Base-by-base conservation (phyloP, 2,797 vertebrate genomes). In the Limnodromus scolopaceus region DNA sequence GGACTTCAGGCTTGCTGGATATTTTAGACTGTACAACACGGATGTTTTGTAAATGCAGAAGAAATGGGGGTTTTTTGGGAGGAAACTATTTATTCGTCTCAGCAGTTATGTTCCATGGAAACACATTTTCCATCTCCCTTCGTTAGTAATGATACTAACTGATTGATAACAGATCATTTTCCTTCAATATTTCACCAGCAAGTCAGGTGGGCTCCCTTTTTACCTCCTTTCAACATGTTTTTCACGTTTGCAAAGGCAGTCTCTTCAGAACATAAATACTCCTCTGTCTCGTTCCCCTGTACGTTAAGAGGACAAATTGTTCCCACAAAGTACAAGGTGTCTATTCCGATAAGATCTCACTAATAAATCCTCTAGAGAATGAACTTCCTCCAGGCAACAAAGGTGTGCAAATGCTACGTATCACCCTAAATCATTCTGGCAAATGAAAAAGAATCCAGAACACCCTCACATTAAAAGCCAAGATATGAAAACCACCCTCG, bases 281-380 rank as follows among this genome's bases (percentile, higher is more conserved):
- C 7, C 43, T 86, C 43, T 8, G 2, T 60, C 84, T 63, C 58
- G 34, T 34, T 55, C 2, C 25, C 28, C 27, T 49, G 20, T 27
- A 81, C 1, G 3, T 70, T 90, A 70, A 64, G 38, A 84, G 83
- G 45, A 94, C 64, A 92, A 76, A 81, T 48, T 84, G 55, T 92
- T 87, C 77, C 74, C 51, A 57, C 39, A 28, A 76, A 82, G 41
- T 80, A 91, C 60, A 94, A 79, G 71, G 48, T 79, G 48, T 87
- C 76, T 82, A 22, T 57, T 93, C 49, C 5, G 53, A 16, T 90
- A 92, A 84, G 49, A 88, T 81, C 87, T 76, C 39, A 16, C 43
- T 81, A 93, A 85, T 16, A 93, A 87, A 85, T 81, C 34, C 34
- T 46, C 45, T n/a, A 75, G 25, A 89, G 69, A 86, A 94, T 36